A percentile compares a stretch with the other conserved stretches of the same genome.
phyloP scores from a whole-genome alignment of 1,140 invertebrate species.

The Drosophila punjabiensis region DNA sequence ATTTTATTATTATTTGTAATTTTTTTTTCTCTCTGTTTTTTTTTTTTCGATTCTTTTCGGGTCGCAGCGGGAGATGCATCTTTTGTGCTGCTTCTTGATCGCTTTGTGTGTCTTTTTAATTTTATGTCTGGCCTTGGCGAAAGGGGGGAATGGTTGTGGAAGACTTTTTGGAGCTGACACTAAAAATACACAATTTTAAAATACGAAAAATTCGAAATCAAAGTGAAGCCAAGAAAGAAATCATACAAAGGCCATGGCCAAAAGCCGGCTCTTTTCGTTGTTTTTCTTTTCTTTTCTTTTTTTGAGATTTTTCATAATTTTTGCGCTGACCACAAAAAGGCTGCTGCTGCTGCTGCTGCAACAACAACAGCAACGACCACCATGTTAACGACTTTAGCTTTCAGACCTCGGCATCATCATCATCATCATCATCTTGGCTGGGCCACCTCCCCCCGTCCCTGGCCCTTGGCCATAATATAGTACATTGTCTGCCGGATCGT shows the following conservation, averaged over 20 bases:
- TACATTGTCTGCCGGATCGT: constrained; percentile 67
- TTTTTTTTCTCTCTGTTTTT: not conserved
- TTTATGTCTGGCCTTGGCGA: constrained; percentile 68
- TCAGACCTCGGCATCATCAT: constrained; percentile 40
- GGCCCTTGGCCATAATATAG: constrained; percentile 18
- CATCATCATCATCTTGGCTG: constrained; percentile 43
- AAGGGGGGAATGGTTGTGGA: constrained; percentile 8
- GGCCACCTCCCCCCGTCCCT: constrained; percentile 6
- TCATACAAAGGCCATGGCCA: constrained; percentile 72
- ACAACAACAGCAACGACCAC: constrained; percentile 41
- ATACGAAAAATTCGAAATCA: constrained; percentile 58
- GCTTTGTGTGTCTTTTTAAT: constrained; percentile 79
- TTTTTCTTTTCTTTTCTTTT: constrained; percentile 16
- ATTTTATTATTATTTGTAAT: constrained; percentile 35
- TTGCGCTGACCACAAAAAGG: constrained; percentile 78
- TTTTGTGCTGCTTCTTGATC: constrained; percentile 59
- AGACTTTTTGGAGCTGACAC: constrained; percentile 64
- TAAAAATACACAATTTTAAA: constrained; percentile 73
- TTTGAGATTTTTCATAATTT: constrained; percentile 81
- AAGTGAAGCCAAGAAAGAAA: constrained; percentile 59
- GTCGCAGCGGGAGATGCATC: constrained; percentile 77
- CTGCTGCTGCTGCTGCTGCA: constrained; percentile 33
- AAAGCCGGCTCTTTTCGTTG: constrained; percentile 29
- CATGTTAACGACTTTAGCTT: constrained; percentile 78
- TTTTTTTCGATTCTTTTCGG: constrained; percentile 46